Percentiles rank a stretch among this genome's conserved stretches.
Conservation (phyloP, 92 coral and sea anemone species). For the Micromussa lordhowensis region DNA sequence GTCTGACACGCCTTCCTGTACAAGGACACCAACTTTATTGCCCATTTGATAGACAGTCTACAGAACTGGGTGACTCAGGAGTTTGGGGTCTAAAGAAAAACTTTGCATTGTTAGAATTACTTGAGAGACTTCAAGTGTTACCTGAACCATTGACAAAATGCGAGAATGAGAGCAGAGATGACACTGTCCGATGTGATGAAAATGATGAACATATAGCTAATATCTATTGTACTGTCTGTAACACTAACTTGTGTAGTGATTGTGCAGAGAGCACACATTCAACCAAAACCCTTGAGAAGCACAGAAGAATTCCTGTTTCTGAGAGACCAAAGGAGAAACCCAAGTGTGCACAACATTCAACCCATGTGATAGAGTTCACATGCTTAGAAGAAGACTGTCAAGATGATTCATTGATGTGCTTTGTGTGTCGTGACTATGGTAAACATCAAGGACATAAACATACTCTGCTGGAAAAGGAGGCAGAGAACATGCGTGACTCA, state of each 20-base stretch:
- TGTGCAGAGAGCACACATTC: constrained; percentile 93
- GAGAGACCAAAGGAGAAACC: constrained; percentile 95
- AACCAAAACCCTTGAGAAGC: constrained; percentile 93
- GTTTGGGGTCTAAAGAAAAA: constrained; percentile 99
- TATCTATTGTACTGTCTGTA: constrained; percentile 91
- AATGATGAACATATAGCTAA: constrained; percentile 94
- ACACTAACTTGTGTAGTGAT: constrained; percentile 81
- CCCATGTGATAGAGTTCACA: constrained; percentile 95
- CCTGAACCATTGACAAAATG: constrained; percentile 73
- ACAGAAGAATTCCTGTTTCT: constrained; percentile 90
- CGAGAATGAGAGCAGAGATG: constrained; percentile 74
- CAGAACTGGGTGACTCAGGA: constrained; percentile 97
- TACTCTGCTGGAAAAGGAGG: constrained; percentile 88
- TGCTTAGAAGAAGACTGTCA: constrained; percentile 93
- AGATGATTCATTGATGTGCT: constrained; percentile 93
- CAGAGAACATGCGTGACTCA: constrained; percentile 92
- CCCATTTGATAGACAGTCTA: constrained; percentile 97
- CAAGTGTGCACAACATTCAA: constrained; percentile 86
- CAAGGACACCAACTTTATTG: constrained; percentile 84
- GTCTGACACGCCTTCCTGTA: constrained; percentile 89
- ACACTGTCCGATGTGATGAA: constrained; percentile 90
- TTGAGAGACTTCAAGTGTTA: constrained; percentile 85
- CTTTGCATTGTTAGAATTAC: constrained; percentile 93
- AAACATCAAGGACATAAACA: constrained; percentile 97
- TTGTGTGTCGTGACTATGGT: constrained; percentile 98